A percentile compares a stretch with the other conserved stretches of the same genome.
Evolutionary conservation across 2,888 invertebrate species (phyloP).

Genomic region (Philaethria dido): DNA sequence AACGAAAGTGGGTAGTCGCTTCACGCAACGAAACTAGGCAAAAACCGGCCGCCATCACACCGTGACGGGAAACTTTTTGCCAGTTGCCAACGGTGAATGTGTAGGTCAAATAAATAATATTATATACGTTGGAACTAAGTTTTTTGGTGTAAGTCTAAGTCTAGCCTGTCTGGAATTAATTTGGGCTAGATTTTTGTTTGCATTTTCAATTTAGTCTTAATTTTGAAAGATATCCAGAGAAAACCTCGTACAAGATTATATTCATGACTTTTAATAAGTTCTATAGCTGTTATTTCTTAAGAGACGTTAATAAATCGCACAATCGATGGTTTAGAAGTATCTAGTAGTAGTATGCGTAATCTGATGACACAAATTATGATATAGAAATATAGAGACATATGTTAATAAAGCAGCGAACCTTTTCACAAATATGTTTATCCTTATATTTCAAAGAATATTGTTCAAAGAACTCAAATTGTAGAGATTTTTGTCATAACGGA

Average conservation of each 20-base stretch:
- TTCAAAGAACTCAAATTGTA: neutral
- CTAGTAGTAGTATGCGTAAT: too few species aligned
- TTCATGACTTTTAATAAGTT: too few species aligned
- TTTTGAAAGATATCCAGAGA: neutral
- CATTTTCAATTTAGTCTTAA: neutral
- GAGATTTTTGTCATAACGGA: too few species aligned
- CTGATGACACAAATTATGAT: too few species aligned
- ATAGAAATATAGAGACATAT: too few species aligned
- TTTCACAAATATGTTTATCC: too few species aligned
- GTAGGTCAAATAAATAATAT: conserved; percentile 23
- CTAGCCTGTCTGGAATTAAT: neutral
- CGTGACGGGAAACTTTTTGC: conserved; percentile 39
- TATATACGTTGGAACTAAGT: neutral
- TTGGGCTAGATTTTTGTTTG: neutral
- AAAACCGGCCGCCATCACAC: conserved; percentile 35
- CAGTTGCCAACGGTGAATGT: conserved; percentile 22
- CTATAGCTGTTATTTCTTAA: too few species aligned
- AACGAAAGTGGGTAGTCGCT: conserved; percentile 43
- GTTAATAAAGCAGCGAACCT: too few species aligned
- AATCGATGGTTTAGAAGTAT: too few species aligned
- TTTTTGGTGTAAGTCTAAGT: neutral
- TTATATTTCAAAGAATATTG: too few species aligned
- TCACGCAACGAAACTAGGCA: conserved; percentile 41
- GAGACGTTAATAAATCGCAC: too few species aligned
- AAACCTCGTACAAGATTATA: too few species aligned